Evolutionary conservation across 2,888 invertebrate genomes (phyloP), one percentile per base, ranked within the genome.

Genomic region (Cerastoderma edule): DNA sequence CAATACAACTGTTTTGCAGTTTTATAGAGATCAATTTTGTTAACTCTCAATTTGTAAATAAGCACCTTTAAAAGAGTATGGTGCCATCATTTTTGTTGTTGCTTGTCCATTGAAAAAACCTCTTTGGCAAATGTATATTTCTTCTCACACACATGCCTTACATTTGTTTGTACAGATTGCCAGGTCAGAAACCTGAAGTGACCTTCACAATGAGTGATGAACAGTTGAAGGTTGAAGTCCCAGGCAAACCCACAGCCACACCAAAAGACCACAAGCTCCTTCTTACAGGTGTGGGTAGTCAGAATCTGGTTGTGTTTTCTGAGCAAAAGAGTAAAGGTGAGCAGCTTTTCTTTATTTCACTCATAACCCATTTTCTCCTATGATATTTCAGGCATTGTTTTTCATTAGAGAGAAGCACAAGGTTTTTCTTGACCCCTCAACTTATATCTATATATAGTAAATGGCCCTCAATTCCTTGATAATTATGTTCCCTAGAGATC

Each of bases 231-330:
- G 95, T 95, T 88, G 96, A 97, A 85, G 95, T 96, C 91, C 78
- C 81, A 19, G 85, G 83, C 10, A 72, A 78, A 24, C 67, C 72
- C 4, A 78, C 82, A 24, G 73, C 83, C 70, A 97, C 98, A 89
- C 98, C 98, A 0, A 97, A 96, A 90, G 97, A 98, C 89, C 98
- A 98, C 92, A 95, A 96, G 84, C 95, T 99, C 82, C 96, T 97
- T 91, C 96, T 98, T 56, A 97, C 97, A 0, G 96, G 96, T 81
- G 97, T 98, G 1, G 96, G 96, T 0, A 95, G 96, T 86, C 98
- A 98, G 93, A 97, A 97, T 27, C 94, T 99, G 76, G 98, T 97
- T 60, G 97, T 98, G 19, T 98, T 98, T 93, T 97, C 98, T 30
- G 97, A 97, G 93, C 94, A 95, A 85, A 72, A 57, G 69, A 69